Percentiles rank a stretch among this genome's conserved stretches.
These are phyloP conservation scores for Anastatus disparis DNA, from an alignment of 1,140 invertebrate species.

Conservation along the genomic window DNA sequence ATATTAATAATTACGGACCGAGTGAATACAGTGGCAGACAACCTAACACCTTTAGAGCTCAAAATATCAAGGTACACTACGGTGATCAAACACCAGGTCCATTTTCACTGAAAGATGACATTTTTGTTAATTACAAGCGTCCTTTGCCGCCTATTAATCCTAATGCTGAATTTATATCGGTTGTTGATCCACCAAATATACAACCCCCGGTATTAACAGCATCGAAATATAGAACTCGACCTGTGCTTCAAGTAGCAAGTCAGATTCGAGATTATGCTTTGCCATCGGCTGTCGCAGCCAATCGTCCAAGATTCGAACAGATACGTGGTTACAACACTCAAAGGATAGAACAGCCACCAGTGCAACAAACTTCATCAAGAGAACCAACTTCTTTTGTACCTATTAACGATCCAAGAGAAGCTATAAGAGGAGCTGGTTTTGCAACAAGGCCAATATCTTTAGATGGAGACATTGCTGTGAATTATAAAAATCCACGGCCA, in stretches of 20 bases:
- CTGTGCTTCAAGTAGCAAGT: slow-evolving; percentile 45
- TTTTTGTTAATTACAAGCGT: slow-evolving; percentile 71
- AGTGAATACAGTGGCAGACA: slow-evolving; percentile 26
- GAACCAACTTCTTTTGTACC: slow-evolving; percentile 37
- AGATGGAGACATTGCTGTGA: slow-evolving; percentile 65
- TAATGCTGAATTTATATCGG: slow-evolving; percentile 74
- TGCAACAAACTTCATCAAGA: slow-evolving; percentile 30
- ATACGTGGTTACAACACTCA: slow-evolving; percentile 43
- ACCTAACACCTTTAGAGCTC: slow-evolving; percentile 58
- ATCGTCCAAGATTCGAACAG: slow-evolving; percentile 8
- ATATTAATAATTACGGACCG: neutral
- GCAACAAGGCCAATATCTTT: slow-evolving; percentile 55
- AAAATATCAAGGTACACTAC: slow-evolving; percentile 60
- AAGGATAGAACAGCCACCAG: slow-evolving; percentile 28
- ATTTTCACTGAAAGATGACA: slow-evolving; percentile 70
- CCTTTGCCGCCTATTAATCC: slow-evolving; percentile 73
- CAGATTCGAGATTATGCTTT: slow-evolving; percentile 44
- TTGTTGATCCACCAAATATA: slow-evolving; percentile 38
- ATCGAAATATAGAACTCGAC: slow-evolving; percentile 44
- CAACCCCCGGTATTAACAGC: slow-evolving; percentile 25
- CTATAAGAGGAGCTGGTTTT: neutral
- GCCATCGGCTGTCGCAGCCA: neutral
- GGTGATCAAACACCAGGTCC: slow-evolving; percentile 60
- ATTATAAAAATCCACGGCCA: slow-evolving; percentile 67
- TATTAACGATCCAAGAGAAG: slow-evolving; percentile 34